Evolutionary conservation across 2,888 invertebrate species (phyloP), one percentile per base, ranked within the genome.

Genomic region (Holacanthella duospinosa): DNA sequence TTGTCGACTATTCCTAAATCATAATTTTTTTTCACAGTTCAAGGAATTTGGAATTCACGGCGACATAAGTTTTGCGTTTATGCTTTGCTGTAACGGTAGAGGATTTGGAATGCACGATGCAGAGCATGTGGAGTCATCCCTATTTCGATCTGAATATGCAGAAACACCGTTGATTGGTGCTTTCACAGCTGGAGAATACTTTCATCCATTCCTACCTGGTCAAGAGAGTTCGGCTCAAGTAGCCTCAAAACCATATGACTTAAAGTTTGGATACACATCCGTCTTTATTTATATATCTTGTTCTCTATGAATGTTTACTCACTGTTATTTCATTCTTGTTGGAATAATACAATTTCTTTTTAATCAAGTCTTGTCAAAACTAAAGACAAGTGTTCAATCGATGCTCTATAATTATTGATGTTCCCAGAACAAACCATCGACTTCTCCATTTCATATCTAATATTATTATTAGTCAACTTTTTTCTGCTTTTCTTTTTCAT

Each of bases 41-140:
- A 57, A 57, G 21, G 48, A 53, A 53, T 53, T 53, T 21, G 25
- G n/a, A n/a, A n/a, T n/a, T 21, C 12, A 43, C 19, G 9, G 19
- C 9, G 9, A 43, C 19, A 16, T 43, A 43, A 43, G 9, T 43
- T 68, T 72, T 56, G 72, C 70, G 16, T 65, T 72, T 27, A 72
- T 72, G 72, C 70, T 72, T 67, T 69, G 68, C 24, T 71, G 72
- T 53, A 67, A 68, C 55, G 68, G 69, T 21, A 59, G 72, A 12
- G 72, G 72, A 12, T 48, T 44, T 16, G 21, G 48, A 6, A 67
- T 71, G 67, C 68, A 71, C 27, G 61, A 58, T 2, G 55, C 61
- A 2, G 55, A 62, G 27, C 59, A 71, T 53, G 66, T 69, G 3
- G 72, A 72, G 48, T 68, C 68, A 3, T 53, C 43, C 1, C 59